phyloP scores from a whole-genome alignment of 2,888 invertebrate species.

The Drosophila parthenogenetica region DNA sequence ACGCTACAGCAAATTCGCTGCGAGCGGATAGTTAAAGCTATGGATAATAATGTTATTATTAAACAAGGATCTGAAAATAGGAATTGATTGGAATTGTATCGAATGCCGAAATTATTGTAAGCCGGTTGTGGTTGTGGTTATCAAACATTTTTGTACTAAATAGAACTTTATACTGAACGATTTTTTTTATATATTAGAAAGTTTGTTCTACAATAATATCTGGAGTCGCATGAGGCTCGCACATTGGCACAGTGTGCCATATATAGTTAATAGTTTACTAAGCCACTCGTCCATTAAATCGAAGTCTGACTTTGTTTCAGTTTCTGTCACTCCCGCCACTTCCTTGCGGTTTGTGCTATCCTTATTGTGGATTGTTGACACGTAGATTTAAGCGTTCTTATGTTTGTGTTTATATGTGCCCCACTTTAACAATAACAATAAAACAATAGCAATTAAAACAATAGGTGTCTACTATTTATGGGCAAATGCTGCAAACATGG shows the following conservation, averaged over 20 bases:
- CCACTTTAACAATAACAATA: conserved; percentile 70
- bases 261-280: conserved; percentile 18
- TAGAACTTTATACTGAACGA: conserved; percentile 29
- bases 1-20: conserved; percentile 53
- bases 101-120: conserved; percentile 24
- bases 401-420: conserved; percentile 76
- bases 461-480: conserved; percentile 77
- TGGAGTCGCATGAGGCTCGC: conserved; percentile 58
- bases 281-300: conserved; percentile 24
- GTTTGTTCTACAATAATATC: conserved; percentile 26
- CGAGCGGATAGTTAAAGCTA: conserved; percentile 55
- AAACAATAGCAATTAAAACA: conserved; percentile 58
- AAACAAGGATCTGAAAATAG: conserved; percentile 26
- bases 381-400: conserved; percentile 71
- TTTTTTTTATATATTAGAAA: conserved; percentile 23
- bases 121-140: conserved; percentile 45
- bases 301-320: conserved; percentile 22
- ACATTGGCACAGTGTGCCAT: conserved; percentile 30
- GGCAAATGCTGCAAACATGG: conserved; percentile 86
- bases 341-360: conserved; percentile 31
- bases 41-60: neutral
- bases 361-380: conserved; percentile 56
- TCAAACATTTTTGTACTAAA: conserved; percentile 59
- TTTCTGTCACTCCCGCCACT: conserved; percentile 9
- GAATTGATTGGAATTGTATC: conserved; percentile 51